Base-by-base conservation (phyloP, 2,797 vertebrate species). In the Avahi laniger region DNA sequence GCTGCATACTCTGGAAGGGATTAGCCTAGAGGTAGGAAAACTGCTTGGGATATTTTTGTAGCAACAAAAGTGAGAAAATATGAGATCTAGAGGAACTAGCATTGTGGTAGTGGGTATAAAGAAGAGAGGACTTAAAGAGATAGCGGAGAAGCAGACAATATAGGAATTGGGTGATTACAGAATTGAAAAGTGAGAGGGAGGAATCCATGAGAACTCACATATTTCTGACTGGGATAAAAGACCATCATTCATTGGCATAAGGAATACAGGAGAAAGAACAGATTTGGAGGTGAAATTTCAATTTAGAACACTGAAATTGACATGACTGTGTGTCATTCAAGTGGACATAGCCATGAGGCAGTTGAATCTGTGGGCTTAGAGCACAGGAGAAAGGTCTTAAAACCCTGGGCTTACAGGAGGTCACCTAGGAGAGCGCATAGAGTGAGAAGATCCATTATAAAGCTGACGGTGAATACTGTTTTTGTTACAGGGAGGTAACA, bases 41-140 rank as follows among this genome's bases (percentile, higher is more conserved):
- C 26, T 46, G 22, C 12, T 28, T 48, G 46, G 41, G 20, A 52
- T 76, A 52, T 91, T 79, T 95, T 67, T 97, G 38, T 30, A 82
- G 78, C n/a, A 61, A 22, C 48, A 83, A 65, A 81, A 88, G 54
- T 91, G 75, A 96, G 78, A 94, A 95, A 75, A 33, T 38, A 33
- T 59, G 85, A 70, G 59, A 59, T 87, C 61, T 54, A 38, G 20
- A 85, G 35, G 67, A 91, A 57, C 38, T 69, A 69, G 67, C 35
- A 46, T 48, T n/a, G 30, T 52, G 41, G 57, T 33, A 22, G 24
- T 22, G 38, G 28, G 22, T n/a, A 48, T 26, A 52, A 70, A 46
- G 28, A 90, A 6, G 15, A 57, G 8, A 57, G 8, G 43, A 89
- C 12, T n/a, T 13, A 28, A 11, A 17, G 26, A 54, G 41, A 54